These are phyloP conservation scores for Caenorhabditis sulstoni DNA, from an alignment of 2,888 invertebrate genomes.

Conservation along the genomic window DNA sequence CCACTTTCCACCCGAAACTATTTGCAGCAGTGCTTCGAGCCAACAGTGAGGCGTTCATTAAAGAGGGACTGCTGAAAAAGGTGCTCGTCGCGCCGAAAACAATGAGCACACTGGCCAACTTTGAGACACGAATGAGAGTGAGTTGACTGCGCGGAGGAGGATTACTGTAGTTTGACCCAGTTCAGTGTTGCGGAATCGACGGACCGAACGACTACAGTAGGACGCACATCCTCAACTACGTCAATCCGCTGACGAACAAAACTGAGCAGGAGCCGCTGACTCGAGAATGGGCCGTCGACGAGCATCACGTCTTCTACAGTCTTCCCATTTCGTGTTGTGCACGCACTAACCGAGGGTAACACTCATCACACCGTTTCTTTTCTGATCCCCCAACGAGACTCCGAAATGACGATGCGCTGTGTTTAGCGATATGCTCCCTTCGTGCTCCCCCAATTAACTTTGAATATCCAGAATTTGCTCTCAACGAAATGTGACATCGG, in stretches of 20 bases:
- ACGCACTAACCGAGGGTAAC: not conserved
- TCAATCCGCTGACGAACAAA: slow-evolving; percentile 26
- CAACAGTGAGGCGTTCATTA: slow-evolving; percentile 17
- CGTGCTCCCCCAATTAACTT: not conserved
- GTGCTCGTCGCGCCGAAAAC: not conserved
- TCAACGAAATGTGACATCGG: slow-evolving; percentile 19
- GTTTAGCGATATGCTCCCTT: not conserved
- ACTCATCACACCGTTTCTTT: too few species aligned
- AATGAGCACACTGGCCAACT: not conserved
- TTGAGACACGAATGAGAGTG: slow-evolving; percentile 3
- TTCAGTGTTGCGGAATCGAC: slow-evolving; percentile 41
- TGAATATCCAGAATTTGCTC: slow-evolving; percentile 16
- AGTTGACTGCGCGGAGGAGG: too few species aligned
- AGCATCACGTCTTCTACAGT: slow-evolving; percentile 18
- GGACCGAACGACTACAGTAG: slow-evolving; percentile 24
- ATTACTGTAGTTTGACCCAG: too few species aligned
- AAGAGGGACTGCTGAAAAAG: slow-evolving; percentile 24
- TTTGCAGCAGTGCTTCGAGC: slow-evolving; percentile 21
- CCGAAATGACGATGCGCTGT: too few species aligned
- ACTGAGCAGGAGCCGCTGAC: not conserved
- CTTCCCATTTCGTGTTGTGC: slow-evolving; percentile 30
- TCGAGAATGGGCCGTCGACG: slow-evolving; percentile 6
- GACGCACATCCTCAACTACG: not conserved
- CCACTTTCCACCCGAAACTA: too few species aligned
- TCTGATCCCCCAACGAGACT: too few species aligned